Percentiles rank a stretch among this genome's conserved stretches.
Evolutionary conservation across 2,113 vertebrate species (phyloP).

Genomic region (Hucho hucho): DNA sequence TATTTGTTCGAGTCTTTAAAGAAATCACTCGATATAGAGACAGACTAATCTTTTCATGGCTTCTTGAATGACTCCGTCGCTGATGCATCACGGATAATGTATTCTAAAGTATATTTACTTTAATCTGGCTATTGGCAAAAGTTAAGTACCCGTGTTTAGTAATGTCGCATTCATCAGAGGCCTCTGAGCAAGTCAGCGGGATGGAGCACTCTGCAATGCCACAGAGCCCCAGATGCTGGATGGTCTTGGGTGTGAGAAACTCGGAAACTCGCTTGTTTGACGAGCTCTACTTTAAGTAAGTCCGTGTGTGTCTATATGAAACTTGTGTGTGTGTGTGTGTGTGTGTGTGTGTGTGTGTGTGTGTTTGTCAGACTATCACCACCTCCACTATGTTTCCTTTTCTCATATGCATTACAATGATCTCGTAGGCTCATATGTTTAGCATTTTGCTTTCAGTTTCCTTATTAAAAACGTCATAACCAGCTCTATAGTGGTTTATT

Average conservation of each 20-base stretch:
- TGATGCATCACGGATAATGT: constrained; percentile 74
- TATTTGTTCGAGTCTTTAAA: neutral
- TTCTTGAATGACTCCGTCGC: constrained; percentile 69
- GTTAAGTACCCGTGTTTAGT: constrained; percentile 77
- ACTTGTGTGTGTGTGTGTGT: constrained; percentile 20
- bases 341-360: constrained; percentile 12
- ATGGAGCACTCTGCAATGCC: constrained; percentile 40
- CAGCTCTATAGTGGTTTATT: too few relatives aligned
- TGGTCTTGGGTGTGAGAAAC: constrained; percentile 17
- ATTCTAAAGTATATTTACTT: constrained; percentile 81
- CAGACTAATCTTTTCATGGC: constrained; percentile 71
- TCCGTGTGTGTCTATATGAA: neutral
- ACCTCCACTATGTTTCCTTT: too few relatives aligned
- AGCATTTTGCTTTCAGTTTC: too few relatives aligned
- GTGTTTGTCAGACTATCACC: too few relatives aligned
- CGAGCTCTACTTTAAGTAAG: constrained; percentile 44
- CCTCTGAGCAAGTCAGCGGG: constrained; percentile 62
- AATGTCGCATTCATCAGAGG: constrained; percentile 74
- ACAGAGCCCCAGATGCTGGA: constrained; percentile 22
- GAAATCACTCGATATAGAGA: constrained; percentile 61
- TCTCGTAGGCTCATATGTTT: too few relatives aligned
- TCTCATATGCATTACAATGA: too few relatives aligned
- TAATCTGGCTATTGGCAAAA: constrained; percentile 78
- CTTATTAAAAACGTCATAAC: too few relatives aligned
- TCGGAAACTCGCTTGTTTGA: constrained; percentile 47